A percentile compares a stretch with the other conserved stretches of the same genome.
Conservation (phyloP, 2,797 vertebrate species). For the Decapterus maruadsi region DNA sequence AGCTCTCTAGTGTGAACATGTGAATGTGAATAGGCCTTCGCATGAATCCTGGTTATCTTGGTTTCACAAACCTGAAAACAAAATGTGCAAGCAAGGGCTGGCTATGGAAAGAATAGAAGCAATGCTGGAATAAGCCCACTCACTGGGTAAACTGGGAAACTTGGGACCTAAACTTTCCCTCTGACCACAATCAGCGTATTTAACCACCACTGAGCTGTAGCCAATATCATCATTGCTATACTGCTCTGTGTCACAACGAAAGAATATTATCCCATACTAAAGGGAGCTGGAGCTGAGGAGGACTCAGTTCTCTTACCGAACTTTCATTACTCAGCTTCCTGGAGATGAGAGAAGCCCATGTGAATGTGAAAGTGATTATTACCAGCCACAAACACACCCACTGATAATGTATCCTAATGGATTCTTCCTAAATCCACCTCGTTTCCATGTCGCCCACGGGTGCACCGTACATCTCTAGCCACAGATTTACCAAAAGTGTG, state of each 20-base stretch:
- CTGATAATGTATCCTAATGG: conserved; percentile 7
- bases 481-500: conserved; percentile 8
- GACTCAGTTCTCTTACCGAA: neutral
- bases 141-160: neutral
- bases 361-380: conserved; percentile 11
- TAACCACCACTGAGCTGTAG: neutral
- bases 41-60: neutral
- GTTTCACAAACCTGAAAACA: neutral
- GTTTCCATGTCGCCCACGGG: conserved; percentile 4
- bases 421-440: conserved; percentile 3
- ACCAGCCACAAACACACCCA: neutral
- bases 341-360: neutral
- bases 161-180: neutral
- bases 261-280: neutral
- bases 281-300: neutral
- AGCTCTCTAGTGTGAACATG: neutral
- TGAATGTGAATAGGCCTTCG: neutral
- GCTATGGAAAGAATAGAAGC: too few species aligned
- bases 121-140: too few species aligned
- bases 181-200: neutral
- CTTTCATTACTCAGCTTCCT: neutral
- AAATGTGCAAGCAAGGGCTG: too few species aligned
- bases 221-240: neutral
- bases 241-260: neutral
- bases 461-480: neutral